phyloP scores from a whole-genome alignment of 2,113 vertebrate genomes.

The Odontesthes bonariensis region DNA sequence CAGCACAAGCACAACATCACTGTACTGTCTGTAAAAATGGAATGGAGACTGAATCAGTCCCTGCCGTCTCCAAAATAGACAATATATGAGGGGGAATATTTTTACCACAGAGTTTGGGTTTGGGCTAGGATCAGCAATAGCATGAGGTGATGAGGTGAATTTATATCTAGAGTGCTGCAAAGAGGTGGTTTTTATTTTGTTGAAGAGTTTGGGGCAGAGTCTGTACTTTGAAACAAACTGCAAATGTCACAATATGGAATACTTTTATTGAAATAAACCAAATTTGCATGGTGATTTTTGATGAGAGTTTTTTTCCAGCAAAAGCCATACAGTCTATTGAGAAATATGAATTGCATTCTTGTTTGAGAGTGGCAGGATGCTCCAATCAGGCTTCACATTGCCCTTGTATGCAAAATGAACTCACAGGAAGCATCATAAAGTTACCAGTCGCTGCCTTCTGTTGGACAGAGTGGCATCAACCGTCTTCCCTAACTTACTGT shows the following conservation, averaged over 20 bases:
- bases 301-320: background rate
- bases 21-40: slow-evolving; percentile 27
- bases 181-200: background rate
- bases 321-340: background rate
- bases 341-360: background rate
- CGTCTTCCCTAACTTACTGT: too few species aligned
- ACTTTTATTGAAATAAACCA: too few species aligned
- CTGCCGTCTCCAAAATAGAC: slow-evolving; percentile 15
- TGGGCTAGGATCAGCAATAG: background rate
- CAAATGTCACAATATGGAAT: background rate
- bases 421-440: background rate
- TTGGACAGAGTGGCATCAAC: too few species aligned
- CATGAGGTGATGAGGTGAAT: background rate
- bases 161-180: background rate
- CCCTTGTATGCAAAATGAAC: background rate
- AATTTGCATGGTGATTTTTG: background rate
- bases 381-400: background rate
- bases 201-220: background rate
- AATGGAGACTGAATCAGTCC: background rate
- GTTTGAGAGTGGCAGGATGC: background rate
- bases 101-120: background rate
- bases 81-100: slow-evolving; percentile 31
- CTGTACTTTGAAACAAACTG: too few species aligned
- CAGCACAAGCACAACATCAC: slow-evolving; percentile 3
- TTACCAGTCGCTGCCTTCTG: too few species aligned